Conservation (phyloP, 2,113 vertebrate genomes). For the Urocolius indicus region DNA sequence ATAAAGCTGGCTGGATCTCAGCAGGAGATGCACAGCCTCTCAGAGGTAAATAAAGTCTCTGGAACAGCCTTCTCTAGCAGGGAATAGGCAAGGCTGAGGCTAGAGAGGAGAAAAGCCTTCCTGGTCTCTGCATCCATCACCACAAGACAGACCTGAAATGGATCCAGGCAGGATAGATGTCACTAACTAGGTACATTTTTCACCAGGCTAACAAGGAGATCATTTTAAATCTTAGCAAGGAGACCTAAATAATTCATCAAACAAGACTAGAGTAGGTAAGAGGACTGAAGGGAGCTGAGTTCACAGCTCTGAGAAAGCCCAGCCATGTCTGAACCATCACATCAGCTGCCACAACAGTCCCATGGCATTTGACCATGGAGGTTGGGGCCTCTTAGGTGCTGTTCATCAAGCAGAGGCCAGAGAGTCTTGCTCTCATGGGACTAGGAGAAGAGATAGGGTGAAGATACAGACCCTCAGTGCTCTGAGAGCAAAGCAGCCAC, state of each 20-base stretch:
- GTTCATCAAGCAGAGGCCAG: background rate
- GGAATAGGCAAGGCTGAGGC: background rate
- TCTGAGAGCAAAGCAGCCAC: background rate
- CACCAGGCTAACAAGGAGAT: background rate
- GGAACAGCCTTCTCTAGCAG: background rate
- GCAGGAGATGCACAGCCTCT: background rate
- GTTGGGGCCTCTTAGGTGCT: background rate
- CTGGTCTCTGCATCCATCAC: background rate
- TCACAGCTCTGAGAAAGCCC: background rate
- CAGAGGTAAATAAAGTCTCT: background rate
- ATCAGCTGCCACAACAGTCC: accelerated
- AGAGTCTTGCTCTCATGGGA: background rate
- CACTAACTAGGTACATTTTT: background rate
- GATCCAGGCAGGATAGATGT: background rate
- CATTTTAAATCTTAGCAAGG: background rate
- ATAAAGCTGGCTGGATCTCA: background rate
- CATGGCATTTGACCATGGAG: accelerated
- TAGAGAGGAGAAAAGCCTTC: background rate
- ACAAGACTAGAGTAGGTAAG: background rate
- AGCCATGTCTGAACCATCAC: background rate
- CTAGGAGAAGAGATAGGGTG: background rate
- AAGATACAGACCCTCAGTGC: background rate
- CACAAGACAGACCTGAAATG: background rate
- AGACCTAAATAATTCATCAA: background rate
- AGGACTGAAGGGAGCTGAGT: background rate